Base-by-base conservation (phyloP, 2,888 invertebrate genomes). In the Anaspis maculata region DNA sequence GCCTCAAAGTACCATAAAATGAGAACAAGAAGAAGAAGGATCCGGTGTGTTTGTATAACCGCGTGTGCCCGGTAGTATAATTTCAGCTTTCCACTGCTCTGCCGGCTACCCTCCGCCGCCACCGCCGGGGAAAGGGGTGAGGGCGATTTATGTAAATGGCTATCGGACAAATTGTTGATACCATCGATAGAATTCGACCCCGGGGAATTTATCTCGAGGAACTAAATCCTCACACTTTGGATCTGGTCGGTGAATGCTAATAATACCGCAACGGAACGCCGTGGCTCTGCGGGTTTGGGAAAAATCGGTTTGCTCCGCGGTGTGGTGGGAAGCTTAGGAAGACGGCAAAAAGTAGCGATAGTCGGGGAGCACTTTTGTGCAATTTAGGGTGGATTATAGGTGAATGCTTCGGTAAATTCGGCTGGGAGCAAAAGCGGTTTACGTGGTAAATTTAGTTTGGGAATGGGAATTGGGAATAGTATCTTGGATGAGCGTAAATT, bases 131-230 rank as follows among this genome's bases (percentile, higher is more conserved):
- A n/a, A n/a, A n/a, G n/a, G n/a, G n/a, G n/a, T n/a, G n/a, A n/a
- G 29, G 31, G 30, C 42, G 46, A 49, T 51, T 49, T 49, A 50
- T 46, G 50, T 50, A 49, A 52, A 52, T 49, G 42, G 52, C 39
- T 34, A 46, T 44, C 43, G 45, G 46, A 50, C 52, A 50, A 50
- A 52, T 52, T 48, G 50, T 44, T 50, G 50, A 52, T 52, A 42
- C 44, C 40, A 42, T 42, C 49, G 48, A 51, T 48, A 45, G 49
- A 45, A 48, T 42, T 44, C 44, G 43, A 42, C 49, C 46, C 45
- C 12, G 15, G 41, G 37, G 45, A 37, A 47, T 46, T 43, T 41
- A 44, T 49, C 47, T 48, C 38, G 41, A 42, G 5, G 42, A 39
- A 45, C 41, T 51, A 46, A 51, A 51, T 51, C 48, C 45, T 9